These are phyloP conservation scores for Psophia crepitans DNA, from an alignment of 2,113 vertebrate genomes.

Conservation along the genomic window DNA sequence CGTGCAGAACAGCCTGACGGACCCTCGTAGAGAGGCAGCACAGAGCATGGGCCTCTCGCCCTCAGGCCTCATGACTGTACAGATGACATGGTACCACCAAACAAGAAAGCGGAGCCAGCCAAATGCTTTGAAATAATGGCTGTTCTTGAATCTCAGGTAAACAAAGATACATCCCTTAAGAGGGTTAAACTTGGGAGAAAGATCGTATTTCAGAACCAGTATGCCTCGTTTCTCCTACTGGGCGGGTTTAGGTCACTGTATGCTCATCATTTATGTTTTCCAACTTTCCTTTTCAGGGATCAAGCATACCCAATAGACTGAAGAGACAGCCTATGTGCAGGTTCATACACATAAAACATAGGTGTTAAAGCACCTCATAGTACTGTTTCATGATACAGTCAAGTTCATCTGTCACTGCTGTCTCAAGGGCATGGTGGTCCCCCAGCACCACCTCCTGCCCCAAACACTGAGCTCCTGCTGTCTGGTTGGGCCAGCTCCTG, in stretches of 20 bases:
- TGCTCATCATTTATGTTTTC: neutral
- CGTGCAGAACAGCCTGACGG: fast-evolving
- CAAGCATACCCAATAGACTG: neutral
- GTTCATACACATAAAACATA: neutral
- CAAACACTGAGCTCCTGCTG: neutral
- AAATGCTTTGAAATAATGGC: neutral
- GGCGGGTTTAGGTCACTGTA: neutral
- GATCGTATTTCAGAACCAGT: neutral
- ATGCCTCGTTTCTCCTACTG: neutral
- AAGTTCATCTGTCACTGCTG: neutral
- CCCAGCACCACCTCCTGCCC: neutral
- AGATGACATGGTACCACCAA: fast-evolving
- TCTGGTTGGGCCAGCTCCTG: neutral
- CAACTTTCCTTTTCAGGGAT: neutral
- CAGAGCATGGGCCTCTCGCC: neutral
- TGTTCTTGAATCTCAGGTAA: neutral
- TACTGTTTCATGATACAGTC: neutral
- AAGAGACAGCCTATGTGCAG: neutral
- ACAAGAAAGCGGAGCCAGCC: neutral
- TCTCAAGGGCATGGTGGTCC: neutral
- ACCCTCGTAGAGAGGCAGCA: neutral
- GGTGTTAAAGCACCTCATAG: neutral
- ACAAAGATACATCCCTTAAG: neutral
- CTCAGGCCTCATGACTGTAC: neutral
- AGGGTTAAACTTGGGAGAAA: neutral